Evolutionary conservation across 1,140 invertebrate genomes (phyloP).

Genomic region (Aphelenchoides besseyi): DNA sequence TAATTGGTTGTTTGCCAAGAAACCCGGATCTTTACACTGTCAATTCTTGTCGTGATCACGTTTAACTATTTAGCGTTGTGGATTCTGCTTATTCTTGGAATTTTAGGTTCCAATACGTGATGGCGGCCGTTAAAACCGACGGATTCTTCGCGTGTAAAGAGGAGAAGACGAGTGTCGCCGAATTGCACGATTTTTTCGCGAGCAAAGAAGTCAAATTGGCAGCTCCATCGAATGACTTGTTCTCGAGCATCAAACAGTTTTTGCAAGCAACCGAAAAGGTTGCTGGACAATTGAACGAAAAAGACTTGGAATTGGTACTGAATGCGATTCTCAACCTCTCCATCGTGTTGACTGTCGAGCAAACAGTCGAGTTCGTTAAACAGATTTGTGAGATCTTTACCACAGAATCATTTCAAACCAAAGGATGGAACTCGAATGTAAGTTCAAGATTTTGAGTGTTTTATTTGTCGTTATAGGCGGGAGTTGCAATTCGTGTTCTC

Average conservation of each 20-base stretch:
- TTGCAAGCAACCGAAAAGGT: conserved; percentile 23
- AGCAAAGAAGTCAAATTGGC: neutral
- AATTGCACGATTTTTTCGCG: neutral
- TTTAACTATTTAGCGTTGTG: too few species aligned
- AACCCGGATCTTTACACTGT: too few species aligned
- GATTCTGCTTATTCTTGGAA: too few species aligned
- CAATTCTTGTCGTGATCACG: too few species aligned
- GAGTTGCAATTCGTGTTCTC: conserved; percentile 45
- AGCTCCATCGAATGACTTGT: conserved; percentile 21
- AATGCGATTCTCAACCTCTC: conserved; percentile 42
- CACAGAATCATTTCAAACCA: conserved; percentile 28
- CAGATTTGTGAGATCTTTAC: conserved; percentile 32
- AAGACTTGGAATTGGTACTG: conserved; percentile 45
- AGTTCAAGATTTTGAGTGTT: conserved; percentile 15
- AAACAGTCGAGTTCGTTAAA: conserved; percentile 33
- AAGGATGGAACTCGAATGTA: conserved; percentile 46
- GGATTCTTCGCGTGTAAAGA: neutral
- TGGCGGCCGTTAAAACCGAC: neutral
- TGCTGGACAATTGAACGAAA: conserved; percentile 29
- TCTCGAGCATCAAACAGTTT: conserved; percentile 29
- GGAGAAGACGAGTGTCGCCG: neutral
- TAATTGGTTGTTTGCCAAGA: too few species aligned
- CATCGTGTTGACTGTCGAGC: conserved; percentile 37
- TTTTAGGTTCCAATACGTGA: neutral
- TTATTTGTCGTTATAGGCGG: conserved; percentile 24